A percentile compares a stretch with the other conserved stretches of the same genome.
Conservation (phyloP, 2,113 vertebrate genomes). For the Ivindomyrus marchei region DNA sequence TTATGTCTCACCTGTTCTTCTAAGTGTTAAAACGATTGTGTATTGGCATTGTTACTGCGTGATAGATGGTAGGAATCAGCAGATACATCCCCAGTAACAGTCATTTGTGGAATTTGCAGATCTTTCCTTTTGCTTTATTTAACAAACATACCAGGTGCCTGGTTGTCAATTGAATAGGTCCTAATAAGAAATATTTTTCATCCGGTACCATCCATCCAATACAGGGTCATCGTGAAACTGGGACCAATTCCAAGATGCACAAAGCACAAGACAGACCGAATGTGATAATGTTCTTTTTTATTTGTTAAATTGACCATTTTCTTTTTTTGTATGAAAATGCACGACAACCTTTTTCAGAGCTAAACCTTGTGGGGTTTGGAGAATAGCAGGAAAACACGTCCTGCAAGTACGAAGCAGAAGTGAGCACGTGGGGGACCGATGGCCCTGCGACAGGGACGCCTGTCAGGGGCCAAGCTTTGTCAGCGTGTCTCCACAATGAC, state of each 20-base stretch:
- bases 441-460: not conserved
- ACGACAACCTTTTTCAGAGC: not conserved
- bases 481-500: not conserved
- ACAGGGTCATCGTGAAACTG: not conserved
- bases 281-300: not conserved
- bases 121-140: not conserved
- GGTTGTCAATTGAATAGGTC: not conserved
- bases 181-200: not conserved
- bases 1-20: not conserved
- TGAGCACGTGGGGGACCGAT: not conserved
- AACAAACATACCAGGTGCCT: not conserved
- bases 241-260: not conserved
- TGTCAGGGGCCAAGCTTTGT: not conserved
- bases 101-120: not conserved
- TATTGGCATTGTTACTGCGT: not conserved
- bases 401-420: not conserved
- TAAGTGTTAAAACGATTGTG: not conserved
- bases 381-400: not conserved
- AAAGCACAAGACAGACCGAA: not conserved
- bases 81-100: not conserved
- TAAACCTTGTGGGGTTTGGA: too few species aligned
- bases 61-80: not conserved
- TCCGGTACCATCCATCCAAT: not conserved
- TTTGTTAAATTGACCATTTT: slow-evolving; percentile 2
- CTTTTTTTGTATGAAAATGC: not conserved